These are phyloP conservation scores for Chunga burmeisteri DNA, from an alignment of 2,113 vertebrate species.

Conservation along the genomic window DNA sequence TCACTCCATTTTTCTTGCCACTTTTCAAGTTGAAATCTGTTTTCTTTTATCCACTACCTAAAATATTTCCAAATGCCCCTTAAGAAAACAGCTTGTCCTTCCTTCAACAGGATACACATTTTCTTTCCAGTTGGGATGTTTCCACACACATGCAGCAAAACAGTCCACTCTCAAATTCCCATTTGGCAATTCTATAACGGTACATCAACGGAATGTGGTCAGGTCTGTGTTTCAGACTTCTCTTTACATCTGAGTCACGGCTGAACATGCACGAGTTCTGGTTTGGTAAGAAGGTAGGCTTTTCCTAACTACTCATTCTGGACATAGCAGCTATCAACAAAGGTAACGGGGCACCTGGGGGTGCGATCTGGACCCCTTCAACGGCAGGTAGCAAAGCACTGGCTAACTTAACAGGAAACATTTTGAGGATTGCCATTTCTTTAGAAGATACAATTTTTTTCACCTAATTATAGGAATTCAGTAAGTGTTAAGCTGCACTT, in stretches of 20 bases:
- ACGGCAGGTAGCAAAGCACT: not conserved
- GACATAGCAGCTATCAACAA: not conserved
- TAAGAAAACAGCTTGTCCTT: not conserved
- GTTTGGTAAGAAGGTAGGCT: not conserved
- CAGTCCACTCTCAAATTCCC: not conserved
- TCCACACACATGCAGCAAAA: not conserved
- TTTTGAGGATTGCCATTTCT: not conserved
- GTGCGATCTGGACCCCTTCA: not conserved
- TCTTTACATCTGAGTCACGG: not conserved
- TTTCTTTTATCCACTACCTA: not conserved
- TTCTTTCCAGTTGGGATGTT: not conserved
- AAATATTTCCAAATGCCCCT: not conserved
- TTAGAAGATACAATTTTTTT: not conserved
- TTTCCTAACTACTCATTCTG: not conserved
- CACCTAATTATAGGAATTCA: not conserved
- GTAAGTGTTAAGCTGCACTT: not conserved
- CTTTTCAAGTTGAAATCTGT: not conserved
- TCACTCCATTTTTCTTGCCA: not conserved
- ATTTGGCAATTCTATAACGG: not conserved
- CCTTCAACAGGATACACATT: not conserved
- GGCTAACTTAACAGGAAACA: not conserved
- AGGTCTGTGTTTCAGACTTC: not conserved
- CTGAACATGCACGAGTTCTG: not conserved
- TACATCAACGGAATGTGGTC: not conserved
- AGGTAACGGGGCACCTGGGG: not conserved